phyloP scores from a whole-genome alignment of 1,140 invertebrate genomes.

The Drosophila erecta region DNA sequence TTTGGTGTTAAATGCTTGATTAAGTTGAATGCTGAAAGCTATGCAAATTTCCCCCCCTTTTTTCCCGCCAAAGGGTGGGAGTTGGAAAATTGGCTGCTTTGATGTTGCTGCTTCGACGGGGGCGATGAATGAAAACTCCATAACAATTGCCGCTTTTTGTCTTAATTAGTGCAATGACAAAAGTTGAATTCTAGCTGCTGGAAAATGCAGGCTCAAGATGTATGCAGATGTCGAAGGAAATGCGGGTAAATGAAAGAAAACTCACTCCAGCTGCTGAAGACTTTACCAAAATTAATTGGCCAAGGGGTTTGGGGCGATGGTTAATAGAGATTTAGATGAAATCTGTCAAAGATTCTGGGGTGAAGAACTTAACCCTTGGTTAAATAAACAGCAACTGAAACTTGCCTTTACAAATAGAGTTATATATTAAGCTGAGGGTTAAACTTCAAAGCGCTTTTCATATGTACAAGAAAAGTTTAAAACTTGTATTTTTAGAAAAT shows the following conservation, averaged over 20 bases:
- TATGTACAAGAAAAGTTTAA: neutral
- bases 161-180: slow-evolving; percentile 65
- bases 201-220: slow-evolving; percentile 60
- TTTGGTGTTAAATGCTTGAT: slow-evolving; percentile 80
- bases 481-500: neutral
- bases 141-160: slow-evolving; percentile 37
- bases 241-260: slow-evolving; percentile 38
- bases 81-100: slow-evolving; percentile 59
- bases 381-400: neutral
- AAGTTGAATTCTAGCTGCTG: slow-evolving; percentile 33
- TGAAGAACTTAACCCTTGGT: neutral
- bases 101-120: slow-evolving; percentile 39
- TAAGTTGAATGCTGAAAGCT: slow-evolving; percentile 61
- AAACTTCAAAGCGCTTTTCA: neutral
- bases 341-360: slow-evolving; percentile 8
- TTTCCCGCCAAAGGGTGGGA: neutral
- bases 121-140: slow-evolving; percentile 21
- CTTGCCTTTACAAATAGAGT: neutral
- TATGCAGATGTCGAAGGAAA: slow-evolving; percentile 31
- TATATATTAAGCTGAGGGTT: no score
- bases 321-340: slow-evolving; percentile 21
- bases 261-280: slow-evolving; percentile 29
- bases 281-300: slow-evolving; percentile 29
- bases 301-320: neutral
- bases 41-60: slow-evolving; percentile 62